Evolutionary conservation across 1,140 invertebrate genomes (phyloP).

Genomic region (Semibalanus balanoides): DNA sequence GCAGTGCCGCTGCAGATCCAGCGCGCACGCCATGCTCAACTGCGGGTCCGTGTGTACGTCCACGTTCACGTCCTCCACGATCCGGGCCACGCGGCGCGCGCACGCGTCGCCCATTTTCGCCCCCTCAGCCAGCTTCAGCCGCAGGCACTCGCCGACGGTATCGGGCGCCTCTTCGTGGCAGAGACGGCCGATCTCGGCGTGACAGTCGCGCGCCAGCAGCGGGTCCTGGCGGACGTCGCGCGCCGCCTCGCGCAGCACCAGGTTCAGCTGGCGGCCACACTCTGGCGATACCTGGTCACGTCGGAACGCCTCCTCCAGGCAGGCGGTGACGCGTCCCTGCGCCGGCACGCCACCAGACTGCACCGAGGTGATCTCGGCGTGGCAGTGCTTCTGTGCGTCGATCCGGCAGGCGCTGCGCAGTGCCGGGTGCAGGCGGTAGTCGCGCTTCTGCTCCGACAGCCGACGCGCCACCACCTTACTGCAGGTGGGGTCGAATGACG

Average conservation of each 20-base stretch:
- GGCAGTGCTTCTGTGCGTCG: conserved; percentile 59
- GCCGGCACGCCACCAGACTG: no score
- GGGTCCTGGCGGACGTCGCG: conserved; percentile 76
- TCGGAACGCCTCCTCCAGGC: conserved; percentile 28
- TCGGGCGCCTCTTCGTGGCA: conserved; percentile 33
- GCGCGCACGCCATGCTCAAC: conserved; percentile 35
- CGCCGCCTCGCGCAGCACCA: conserved; percentile 68
- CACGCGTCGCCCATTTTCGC: conserved; percentile 58
- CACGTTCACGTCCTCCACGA: conserved; percentile 37
- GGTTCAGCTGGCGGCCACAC: conserved; percentile 67
- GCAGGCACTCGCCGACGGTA: conserved; percentile 70
- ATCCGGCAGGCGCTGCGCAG: conserved; percentile 58
- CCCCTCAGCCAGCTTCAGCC: conserved; percentile 54
- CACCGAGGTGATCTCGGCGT: no score
- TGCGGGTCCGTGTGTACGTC: conserved; percentile 44
- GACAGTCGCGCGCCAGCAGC: conserved; percentile 57
- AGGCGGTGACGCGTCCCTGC: conserved; percentile 13
- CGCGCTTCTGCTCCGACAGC: conserved; percentile 37
- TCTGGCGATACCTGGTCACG: conserved; percentile 49
- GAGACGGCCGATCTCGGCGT: conserved; percentile 33
- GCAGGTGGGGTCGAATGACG: not conserved
- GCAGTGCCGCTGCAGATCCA: conserved; percentile 37
- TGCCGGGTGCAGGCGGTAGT: conserved; percentile 80
- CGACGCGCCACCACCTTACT: not conserved
- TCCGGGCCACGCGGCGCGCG: conserved; percentile 57